Conservation (phyloP, 2,113 vertebrate species). For the Tautogolabrus adspersus region DNA sequence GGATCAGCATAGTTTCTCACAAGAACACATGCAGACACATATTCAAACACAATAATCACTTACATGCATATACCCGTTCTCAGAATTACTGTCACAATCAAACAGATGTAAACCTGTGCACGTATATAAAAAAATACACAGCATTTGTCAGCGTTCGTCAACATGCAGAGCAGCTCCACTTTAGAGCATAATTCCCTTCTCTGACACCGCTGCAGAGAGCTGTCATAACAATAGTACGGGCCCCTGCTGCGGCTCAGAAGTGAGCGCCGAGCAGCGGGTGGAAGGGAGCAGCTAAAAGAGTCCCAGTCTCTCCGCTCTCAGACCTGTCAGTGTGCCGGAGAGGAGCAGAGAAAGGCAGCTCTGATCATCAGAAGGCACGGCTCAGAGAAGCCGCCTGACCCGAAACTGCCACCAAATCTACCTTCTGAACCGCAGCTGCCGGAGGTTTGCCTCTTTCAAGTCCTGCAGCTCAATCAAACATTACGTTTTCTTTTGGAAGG, state of each 20-base stretch:
- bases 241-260: constrained; percentile 74
- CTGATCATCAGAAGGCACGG: constrained; percentile 52
- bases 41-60: neutral
- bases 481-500: neutral
- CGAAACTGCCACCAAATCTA: constrained; percentile 72
- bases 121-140: constrained; percentile 10
- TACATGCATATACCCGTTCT: neutral
- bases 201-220: constrained; percentile 71
- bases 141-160: constrained; percentile 56
- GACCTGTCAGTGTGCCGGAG: constrained; percentile 60
- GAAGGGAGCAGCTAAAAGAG: constrained; percentile 72
- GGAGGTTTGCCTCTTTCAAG: constrained; percentile 4
- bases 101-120: neutral
- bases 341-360: constrained; percentile 42
- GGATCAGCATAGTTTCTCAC: constrained; percentile 64
- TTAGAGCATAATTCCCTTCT: constrained; percentile 65
- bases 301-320: constrained; percentile 54
- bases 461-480: constrained; percentile 23
- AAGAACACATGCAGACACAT: constrained; percentile 40
- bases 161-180: constrained; percentile 42
- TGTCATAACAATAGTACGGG: constrained; percentile 82
- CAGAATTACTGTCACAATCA: constrained; percentile 25
- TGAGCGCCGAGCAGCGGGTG: constrained; percentile 59
- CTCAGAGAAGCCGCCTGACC: constrained; percentile 68
- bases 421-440: constrained; percentile 28